Conservation (phyloP, 2,888 invertebrate genomes). For the Dinocampus coccinellae region DNA sequence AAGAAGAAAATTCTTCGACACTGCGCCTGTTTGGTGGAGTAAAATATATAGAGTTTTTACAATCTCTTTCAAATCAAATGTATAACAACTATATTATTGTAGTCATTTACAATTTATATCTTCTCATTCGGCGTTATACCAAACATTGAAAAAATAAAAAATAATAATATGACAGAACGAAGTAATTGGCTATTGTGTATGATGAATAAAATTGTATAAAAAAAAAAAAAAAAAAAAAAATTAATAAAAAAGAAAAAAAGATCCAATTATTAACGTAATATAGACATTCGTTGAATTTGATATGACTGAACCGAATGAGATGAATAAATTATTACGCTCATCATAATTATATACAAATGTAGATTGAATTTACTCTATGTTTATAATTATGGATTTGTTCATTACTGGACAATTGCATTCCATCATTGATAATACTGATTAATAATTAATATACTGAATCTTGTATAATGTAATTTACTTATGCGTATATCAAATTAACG, state of each 20-base stretch:
- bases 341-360: constrained; percentile 14
- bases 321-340: not conserved
- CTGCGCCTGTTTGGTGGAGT: not conserved
- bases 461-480: constrained; percentile 62
- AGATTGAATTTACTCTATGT: not conserved
- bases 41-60: not conserved
- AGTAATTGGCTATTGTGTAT: not conserved
- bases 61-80: constrained; percentile 2
- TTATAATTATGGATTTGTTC: not conserved
- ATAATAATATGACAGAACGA: not conserved
- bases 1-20: not conserved
- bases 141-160: not conserved
- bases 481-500: constrained; percentile 59
- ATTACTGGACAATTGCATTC: constrained; percentile 14
- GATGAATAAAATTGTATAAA: not conserved
- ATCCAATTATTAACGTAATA: not conserved
- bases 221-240: not conserved
- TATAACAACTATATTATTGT: not conserved
- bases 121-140: not conserved
- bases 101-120: not conserved
- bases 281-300: constrained; percentile 12
- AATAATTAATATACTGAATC: constrained; percentile 48
- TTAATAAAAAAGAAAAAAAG: no score
- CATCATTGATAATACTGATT: constrained; percentile 5
- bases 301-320: constrained; percentile 25